These are phyloP conservation scores for Protonibea diacanthus DNA, from an alignment of 2,797 vertebrate genomes.

Conservation along the genomic window DNA sequence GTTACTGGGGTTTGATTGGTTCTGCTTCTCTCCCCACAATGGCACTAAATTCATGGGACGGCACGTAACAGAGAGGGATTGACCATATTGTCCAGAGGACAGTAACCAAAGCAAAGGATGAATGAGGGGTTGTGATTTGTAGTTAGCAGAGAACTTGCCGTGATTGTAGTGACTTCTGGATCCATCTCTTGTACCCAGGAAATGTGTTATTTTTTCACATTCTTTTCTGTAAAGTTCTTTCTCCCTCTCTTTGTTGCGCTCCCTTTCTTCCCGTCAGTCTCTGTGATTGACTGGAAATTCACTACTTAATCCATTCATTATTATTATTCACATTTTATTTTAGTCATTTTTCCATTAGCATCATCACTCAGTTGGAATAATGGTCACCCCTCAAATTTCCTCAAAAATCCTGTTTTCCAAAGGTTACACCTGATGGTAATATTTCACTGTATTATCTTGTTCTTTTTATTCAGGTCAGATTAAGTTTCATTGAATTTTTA, in stretches of 20 bases:
- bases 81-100: conserved; percentile 77
- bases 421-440: neutral
- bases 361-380: conserved; percentile 1
- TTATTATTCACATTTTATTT: neutral
- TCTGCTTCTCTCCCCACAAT: conserved; percentile 76
- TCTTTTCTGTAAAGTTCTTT: conserved; percentile 29
- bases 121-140: conserved; percentile 66
- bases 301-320: neutral
- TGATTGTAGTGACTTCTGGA: conserved; percentile 65
- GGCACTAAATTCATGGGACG: conserved; percentile 73
- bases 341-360: neutral
- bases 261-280: neutral
- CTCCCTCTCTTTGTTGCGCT: neutral
- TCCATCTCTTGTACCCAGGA: conserved; percentile 36
- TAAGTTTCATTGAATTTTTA: neutral
- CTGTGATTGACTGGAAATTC: neutral
- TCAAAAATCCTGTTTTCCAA: neutral
- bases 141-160: conserved; percentile 46
- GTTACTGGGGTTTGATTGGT: conserved; percentile 82
- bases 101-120: conserved; percentile 64
- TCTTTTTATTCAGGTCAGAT: neutral
- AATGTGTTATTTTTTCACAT: conserved; percentile 32
- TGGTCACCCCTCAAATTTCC: neutral
- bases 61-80: conserved; percentile 64
- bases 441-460: neutral